Base-by-base conservation (phyloP, 2,113 vertebrate genomes). In the Larimichthys polyactis region DNA sequence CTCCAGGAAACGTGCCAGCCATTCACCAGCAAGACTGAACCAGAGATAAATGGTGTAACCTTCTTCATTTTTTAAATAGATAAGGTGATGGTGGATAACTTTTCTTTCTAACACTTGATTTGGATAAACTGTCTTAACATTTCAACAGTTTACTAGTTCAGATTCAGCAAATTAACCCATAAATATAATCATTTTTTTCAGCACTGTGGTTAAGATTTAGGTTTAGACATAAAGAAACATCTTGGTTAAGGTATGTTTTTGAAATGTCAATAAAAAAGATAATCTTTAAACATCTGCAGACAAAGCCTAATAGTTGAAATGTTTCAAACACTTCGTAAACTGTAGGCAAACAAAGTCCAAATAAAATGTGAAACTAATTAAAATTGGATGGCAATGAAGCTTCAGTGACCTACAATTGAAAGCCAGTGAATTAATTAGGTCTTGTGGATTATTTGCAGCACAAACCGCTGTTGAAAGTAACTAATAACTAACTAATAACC, bases 11-110 rank as follows among this genome's bases (percentile, higher is more conserved):
- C 2, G 5, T 52, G 46, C 81, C 75, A 83, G 27, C 16, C 12
- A 64, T 89, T 85, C 52, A 79, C 9, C 11, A 44, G 59, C 5
- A 22, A 72, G 48, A 62, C 62, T 24, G 44, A 40, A 59, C 51
- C 46, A 27, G 3, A 68, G 16, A 74, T 14, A 43, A 69, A 4
- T 8, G 1, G 16, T 44, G n/a, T 4, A 5, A 43, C 58, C n/a
- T 59, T 55, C 24, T 24, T 22, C 19, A 36, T 46, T 2, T 10
- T 63, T 75, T 65, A 20, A 65, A 63, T 1, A 40, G 27, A 74
- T 55, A 2, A 52, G 4, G 14, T 66, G 44, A 75, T 3, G 40
- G 32, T 11, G 3, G 32, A 44, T n/a, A 14, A 27, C 10, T 48
- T 7, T 24, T 4, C 24, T n/a, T 57, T 55, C 52, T 12, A 9